A percentile compares a stretch with the other conserved stretches of the same genome.
These are phyloP conservation scores for Chrysoperla carnea DNA, from an alignment of 1,140 invertebrate species.

Conservation along the genomic window DNA sequence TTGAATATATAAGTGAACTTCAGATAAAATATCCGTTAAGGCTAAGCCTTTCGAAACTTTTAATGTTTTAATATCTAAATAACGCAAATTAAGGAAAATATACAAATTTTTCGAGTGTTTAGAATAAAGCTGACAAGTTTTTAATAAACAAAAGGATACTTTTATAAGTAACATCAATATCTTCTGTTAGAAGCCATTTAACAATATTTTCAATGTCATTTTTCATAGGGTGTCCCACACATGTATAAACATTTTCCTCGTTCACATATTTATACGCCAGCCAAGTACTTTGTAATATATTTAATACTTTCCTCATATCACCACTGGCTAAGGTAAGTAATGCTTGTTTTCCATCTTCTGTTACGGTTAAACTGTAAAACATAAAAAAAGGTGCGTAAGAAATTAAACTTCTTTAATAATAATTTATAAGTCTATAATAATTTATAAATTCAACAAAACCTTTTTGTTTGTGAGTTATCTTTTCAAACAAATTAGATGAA, in stretches of 20 bases:
- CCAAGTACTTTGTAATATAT: constrained; percentile 86
- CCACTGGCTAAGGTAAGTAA: constrained; percentile 78
- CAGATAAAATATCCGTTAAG: constrained; percentile 70
- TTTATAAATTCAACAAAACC: no score
- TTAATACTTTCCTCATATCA: constrained; percentile 97
- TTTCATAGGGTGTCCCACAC: constrained; percentile 82
- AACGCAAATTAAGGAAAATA: constrained; percentile 3
- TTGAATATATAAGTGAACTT: constrained; percentile 65
- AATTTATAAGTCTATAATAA: no score
- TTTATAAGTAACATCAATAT: constrained; percentile 53
- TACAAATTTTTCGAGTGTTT: no score
- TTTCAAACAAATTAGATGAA: constrained; percentile 4
- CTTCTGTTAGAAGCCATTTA: constrained; percentile 68
- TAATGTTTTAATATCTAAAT: constrained; percentile 54
- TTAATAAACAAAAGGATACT: constrained; percentile 43
- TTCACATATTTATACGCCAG: constrained; percentile 66
- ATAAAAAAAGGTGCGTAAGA: neutral
- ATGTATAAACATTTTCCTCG: constrained; percentile 82
- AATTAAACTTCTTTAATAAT: no score
- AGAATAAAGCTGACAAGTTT: neutral
- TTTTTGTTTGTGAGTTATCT: neutral
- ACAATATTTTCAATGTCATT: constrained; percentile 74
- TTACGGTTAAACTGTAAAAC: constrained; percentile 58
- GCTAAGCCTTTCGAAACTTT: constrained; percentile 73
- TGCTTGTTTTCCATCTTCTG: constrained; percentile 80